Base-by-base conservation (phyloP, 2,797 vertebrate genomes). In the Strix occidentalis region DNA sequence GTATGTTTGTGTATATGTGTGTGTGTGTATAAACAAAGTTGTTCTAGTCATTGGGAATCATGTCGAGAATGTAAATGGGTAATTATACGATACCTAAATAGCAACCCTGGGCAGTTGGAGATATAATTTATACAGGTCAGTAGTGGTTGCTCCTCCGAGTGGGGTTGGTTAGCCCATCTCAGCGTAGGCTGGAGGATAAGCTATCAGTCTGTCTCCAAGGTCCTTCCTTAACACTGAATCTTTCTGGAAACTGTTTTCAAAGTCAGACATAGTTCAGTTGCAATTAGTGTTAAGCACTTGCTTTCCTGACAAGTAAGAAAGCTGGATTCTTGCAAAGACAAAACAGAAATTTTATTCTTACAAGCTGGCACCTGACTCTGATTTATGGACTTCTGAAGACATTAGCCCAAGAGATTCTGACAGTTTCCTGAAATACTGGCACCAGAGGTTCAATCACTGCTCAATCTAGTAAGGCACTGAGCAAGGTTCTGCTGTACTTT, bases 1-100 rank as follows among this genome's bases (percentile, higher is more conserved):
- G 7, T 57, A 11, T 28, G 24, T 16, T 8, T 35, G 14, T 35
- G 5, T 39, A 3, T 50, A 0, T 17, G 3, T n/a, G 11, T 16
- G 5, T 58, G 8, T 26, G 2, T 16, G 6, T 46, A 9, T 10
- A 51, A 48, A 48, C 13, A 18, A 54, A 76, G 24, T 24, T 1
- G 23, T 46, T 60, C 19, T 37, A 66, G n/a, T 23, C 43, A 10
- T 21, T 45, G 25, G n/a, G 21, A 74, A 51, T 89, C 14, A 72
- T 16, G 17, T 58, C 13, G 46, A 84, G 35, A 87, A 76, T 31
- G 6, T 29, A 37, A 58, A 18, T 29, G 41, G 35, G 11, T 65
- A 39, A 69, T 77, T 45, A 72, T 35, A 15, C 41, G 25, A 25
- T 37, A 85, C 68, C 53, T 81, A 20, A 64, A 35, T 13, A 48